Conservation (phyloP, 2,113 vertebrate species). For the Ceyx cyanopectus region DNA sequence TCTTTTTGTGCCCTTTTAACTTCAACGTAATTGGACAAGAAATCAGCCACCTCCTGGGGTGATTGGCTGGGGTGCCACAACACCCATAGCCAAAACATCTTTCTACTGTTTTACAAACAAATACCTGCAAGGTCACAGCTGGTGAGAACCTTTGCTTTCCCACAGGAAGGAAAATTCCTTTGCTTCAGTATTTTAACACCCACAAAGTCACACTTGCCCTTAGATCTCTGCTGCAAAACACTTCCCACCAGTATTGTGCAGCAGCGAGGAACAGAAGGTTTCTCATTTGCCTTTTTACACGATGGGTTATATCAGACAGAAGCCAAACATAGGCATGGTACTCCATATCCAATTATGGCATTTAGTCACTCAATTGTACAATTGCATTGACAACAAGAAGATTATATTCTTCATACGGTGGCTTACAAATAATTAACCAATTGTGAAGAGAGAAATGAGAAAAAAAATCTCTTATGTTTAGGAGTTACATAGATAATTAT, state of each 20-base stretch:
- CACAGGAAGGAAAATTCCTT: too few species aligned
- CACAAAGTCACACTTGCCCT: not conserved
- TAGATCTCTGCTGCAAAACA: not conserved
- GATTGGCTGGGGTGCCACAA: too few species aligned
- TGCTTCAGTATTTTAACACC: too few species aligned
- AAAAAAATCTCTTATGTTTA: not conserved
- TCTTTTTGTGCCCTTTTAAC: too few species aligned
- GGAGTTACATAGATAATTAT: not conserved
- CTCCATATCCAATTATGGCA: rapidly evolving
- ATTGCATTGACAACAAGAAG: not conserved
- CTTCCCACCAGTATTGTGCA: not conserved
- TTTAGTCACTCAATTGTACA: not conserved
- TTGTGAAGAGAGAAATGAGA: not conserved
- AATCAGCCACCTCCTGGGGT: too few species aligned
- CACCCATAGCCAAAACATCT: too few species aligned
- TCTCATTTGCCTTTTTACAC: not conserved
- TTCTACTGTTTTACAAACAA: too few species aligned
- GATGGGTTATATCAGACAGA: not conserved
- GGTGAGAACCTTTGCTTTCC: too few species aligned
- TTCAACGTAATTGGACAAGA: too few species aligned
- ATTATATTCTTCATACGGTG: not conserved
- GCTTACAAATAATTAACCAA: not conserved
- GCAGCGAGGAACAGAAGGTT: not conserved
- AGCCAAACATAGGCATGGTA: not conserved
- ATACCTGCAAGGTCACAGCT: too few species aligned